Evolutionary conservation across 2,888 invertebrate genomes (phyloP).

Genomic region (Chrysolina oricalcia): DNA sequence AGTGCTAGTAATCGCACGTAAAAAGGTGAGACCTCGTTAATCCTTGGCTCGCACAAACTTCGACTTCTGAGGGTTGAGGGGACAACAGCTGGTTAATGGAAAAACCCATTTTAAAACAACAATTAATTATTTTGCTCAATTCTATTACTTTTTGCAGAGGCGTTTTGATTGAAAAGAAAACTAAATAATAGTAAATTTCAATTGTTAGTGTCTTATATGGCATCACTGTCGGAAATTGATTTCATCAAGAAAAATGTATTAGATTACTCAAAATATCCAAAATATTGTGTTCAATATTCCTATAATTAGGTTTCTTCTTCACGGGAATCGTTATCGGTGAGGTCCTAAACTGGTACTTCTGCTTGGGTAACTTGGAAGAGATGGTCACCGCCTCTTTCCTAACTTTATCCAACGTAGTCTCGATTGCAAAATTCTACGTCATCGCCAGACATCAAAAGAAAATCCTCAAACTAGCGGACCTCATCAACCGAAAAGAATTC

Average conservation of each 20-base stretch:
- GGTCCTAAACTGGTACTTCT: slow-evolving; percentile 71
- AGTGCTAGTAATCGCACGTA: too few species aligned
- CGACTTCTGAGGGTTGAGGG: too few species aligned
- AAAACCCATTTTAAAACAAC: too few species aligned
- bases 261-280: too few species aligned
- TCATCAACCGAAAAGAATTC: slow-evolving; percentile 40
- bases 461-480: slow-evolving; percentile 25
- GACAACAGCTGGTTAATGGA: too few species aligned
- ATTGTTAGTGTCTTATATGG: too few species aligned
- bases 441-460: slow-evolving; percentile 38
- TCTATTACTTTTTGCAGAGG: too few species aligned
- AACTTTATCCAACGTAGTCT: slow-evolving; percentile 60
- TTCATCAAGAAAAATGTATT: not conserved
- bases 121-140: too few species aligned
- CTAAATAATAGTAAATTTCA: too few species aligned
- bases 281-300: not conserved
- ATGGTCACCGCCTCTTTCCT: slow-evolving; percentile 61
- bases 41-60: too few species aligned
- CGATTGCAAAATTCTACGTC: slow-evolving; percentile 40
- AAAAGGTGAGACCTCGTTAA: too few species aligned
- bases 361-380: slow-evolving; percentile 66
- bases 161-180: too few species aligned
- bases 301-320: slow-evolving; percentile 55
- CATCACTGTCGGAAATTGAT: not conserved
- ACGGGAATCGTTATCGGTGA: slow-evolving; percentile 73